These are phyloP conservation scores for Phrynosoma blainvillii DNA, from an alignment of 2,113 vertebrate genomes.

Conservation along the genomic window DNA sequence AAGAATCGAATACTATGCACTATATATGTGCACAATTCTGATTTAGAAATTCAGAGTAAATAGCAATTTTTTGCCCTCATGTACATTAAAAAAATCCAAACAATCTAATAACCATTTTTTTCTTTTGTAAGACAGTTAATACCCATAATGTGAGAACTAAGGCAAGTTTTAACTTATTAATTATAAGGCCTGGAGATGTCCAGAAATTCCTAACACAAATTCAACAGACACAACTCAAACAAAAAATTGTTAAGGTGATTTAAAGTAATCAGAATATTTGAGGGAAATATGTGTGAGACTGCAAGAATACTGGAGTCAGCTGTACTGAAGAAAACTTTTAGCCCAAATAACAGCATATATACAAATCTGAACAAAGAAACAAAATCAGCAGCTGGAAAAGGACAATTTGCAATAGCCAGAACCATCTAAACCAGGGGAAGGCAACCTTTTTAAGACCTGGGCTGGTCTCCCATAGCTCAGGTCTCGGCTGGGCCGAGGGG, in stretches of 20 bases:
- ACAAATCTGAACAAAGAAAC: conserved; percentile 1
- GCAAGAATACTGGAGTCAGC: not conserved
- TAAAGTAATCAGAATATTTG: not conserved
- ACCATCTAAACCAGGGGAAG: not conserved
- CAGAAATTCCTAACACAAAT: not conserved
- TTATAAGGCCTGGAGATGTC: not conserved
- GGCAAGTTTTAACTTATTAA: not conserved
- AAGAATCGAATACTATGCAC: not conserved
- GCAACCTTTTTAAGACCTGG: too few relatives aligned
- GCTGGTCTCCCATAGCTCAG: too few relatives aligned
- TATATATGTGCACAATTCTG: not conserved
- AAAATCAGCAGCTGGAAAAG: not conserved
- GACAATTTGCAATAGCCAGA: not conserved
- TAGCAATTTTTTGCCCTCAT: not conserved
- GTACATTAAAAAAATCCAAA: too few relatives aligned
- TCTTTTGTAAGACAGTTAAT: not conserved
- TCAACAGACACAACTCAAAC: not conserved
- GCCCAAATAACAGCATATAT: not conserved
- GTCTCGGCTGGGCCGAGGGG: too few relatives aligned
- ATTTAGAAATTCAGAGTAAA: not conserved
- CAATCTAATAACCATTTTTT: too few relatives aligned
- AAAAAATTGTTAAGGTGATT: not conserved
- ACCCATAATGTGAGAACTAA: not conserved
- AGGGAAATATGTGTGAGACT: not conserved
- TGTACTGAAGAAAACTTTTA: not conserved